These are phyloP conservation scores for Masticophis lateralis DNA, from an alignment of 2,797 vertebrate species.

Conservation along the genomic window DNA sequence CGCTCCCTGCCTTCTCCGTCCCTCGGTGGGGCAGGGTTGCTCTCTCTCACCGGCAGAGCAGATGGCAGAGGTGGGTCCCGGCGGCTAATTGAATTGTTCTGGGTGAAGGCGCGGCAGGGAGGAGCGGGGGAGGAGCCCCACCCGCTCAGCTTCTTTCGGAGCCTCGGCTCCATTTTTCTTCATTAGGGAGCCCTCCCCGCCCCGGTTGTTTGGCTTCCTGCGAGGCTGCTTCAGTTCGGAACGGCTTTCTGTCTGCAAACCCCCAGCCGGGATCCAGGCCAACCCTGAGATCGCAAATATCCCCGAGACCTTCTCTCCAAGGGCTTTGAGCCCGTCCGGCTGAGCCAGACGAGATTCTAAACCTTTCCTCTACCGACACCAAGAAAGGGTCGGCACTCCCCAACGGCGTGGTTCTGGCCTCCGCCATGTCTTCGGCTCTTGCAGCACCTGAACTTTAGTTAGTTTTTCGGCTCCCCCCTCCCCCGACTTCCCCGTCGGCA, in stretches of 20 bases:
- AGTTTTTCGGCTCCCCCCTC: neutral
- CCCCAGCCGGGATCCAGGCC: neutral
- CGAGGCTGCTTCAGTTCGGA: neutral
- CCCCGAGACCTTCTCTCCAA: neutral
- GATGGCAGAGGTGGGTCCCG: neutral
- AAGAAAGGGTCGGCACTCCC: neutral
- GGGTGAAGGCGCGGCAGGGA: neutral
- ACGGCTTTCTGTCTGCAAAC: neutral
- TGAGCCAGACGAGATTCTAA: neutral
- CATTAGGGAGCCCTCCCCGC: neutral
- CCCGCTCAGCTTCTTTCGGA: neutral
- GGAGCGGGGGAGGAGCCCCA: neutral
- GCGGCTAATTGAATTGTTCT: conserved; percentile 12
- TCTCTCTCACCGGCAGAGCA: neutral
- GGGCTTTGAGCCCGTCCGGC: neutral
- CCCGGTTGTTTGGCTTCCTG: neutral
- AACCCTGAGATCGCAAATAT: neutral
- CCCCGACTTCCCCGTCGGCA: too few relatives aligned
- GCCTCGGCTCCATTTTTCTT: neutral
- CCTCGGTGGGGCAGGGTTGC: neutral
- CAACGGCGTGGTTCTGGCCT: neutral
- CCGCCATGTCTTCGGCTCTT: neutral
- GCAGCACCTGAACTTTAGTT: neutral
- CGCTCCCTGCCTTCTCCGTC: neutral
- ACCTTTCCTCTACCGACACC: neutral